Evolutionary conservation across 2,797 vertebrate species (phyloP), one percentile per base, ranked within the genome.

Genomic region (Sciaenops ocellatus): DNA sequence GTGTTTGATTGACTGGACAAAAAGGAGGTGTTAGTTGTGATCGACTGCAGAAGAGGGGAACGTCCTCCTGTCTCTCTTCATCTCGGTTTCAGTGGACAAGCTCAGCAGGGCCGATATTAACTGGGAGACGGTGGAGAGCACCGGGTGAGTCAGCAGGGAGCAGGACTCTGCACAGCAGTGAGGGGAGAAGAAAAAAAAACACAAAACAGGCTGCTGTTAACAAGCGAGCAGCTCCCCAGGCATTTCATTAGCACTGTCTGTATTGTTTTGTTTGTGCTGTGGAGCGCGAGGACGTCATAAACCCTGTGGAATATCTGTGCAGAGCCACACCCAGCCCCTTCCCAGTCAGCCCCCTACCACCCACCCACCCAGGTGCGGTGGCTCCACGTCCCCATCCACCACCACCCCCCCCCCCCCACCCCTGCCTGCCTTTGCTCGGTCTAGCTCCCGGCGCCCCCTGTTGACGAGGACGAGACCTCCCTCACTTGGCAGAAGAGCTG

Each of bases 221-320:
- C 60, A 11, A 79, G 83, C 68, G 61, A n/a, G 78, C 90, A 76
- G 82, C 87, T 84, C 83, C 82, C 75, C 79, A 24, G 78, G 80
- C 84, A 63, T 88, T 85, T 89, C 79, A 83, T 93, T 75, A 83
- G 81, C 87, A 80, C 86, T 17, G 66, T 89, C 82, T 88, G 67
- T 87, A 34, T 82, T n/a, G 80, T 85, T 93, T 88, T 87, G 59
- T 88, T 87, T 57, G 80, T 90, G 82, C 76, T 78, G 75, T 76
- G 85, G 79, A 82, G 83, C 69, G 26, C 78, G 61, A 77, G 71
- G 79, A 87, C 17, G 0, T 75, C 77, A 38, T 74, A 12, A 38
- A 78, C 79, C 84, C 78, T 83, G 88, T 87, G 90, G 85, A 88
- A 59, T 47, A 76, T 76, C 72, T 69, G 79, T 50, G 84, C 61